Evolutionary conservation across 2,113 vertebrate genomes (phyloP).

Genomic region (Morone chrysops): DNA sequence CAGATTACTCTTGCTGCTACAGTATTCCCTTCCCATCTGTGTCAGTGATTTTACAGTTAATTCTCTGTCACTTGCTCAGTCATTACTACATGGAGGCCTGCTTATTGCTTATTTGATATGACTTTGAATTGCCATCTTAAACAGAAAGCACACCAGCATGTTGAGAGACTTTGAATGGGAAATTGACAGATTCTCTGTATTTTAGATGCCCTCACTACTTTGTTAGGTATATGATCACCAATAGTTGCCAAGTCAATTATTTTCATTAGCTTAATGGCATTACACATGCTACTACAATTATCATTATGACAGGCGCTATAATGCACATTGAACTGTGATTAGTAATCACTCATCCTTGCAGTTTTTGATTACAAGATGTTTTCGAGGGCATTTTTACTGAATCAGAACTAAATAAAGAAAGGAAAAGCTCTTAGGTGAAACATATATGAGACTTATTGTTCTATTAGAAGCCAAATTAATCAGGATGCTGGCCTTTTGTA

Average conservation of each 20-base stretch:
- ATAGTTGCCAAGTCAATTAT: constrained; percentile 28
- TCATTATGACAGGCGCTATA: constrained; percentile 17
- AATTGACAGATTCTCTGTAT: constrained; percentile 3
- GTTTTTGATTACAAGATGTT: constrained; percentile 29
- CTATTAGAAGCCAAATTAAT: constrained; percentile 1
- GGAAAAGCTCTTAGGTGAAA: not conserved
- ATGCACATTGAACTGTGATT: constrained; percentile 34
- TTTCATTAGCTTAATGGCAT: constrained; percentile 44
- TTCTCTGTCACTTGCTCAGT: not conserved
- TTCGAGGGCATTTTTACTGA: not conserved
- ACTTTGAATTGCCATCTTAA: constrained; percentile 1
- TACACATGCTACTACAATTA: constrained; percentile 38
- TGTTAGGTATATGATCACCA: constrained; percentile 6
- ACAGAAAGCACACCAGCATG: not conserved
- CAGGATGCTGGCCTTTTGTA: not conserved
- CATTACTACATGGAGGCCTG: not conserved
- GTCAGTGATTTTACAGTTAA: not conserved
- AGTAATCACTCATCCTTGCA: constrained; percentile 35
- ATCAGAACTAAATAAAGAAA: not conserved
- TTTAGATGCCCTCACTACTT: constrained; percentile 7
- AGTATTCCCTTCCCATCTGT: constrained; percentile 6
- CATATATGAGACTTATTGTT: constrained; percentile 1
- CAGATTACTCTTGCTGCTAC: not conserved
- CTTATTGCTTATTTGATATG: not conserved
- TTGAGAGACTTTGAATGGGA: constrained; percentile 13